Evolutionary conservation across 2,888 invertebrate genomes (phyloP).

Genomic region (Linnaemya tessellans): DNA sequence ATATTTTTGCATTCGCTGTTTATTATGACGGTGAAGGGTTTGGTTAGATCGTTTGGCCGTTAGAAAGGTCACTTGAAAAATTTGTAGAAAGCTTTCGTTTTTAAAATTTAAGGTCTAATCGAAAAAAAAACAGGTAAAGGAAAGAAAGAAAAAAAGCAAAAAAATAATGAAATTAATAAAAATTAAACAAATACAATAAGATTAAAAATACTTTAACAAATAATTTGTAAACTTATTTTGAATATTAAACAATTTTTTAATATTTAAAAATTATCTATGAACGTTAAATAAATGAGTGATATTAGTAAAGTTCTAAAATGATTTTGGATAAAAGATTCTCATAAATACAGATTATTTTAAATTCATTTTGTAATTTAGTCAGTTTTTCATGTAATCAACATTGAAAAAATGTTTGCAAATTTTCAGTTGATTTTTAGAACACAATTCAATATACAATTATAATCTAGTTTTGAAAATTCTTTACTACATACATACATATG

Average conservation of each 20-base stretch:
- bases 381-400: no score
- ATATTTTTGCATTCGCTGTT: conserved; percentile 4
- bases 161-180: conserved; percentile 62
- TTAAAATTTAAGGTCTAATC: conserved; percentile 80
- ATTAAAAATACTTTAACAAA: not conserved
- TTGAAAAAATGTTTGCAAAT: no score
- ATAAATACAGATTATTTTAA: not conserved
- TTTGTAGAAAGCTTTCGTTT: conserved; percentile 17
- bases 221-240: not conserved
- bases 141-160: conserved; percentile 63
- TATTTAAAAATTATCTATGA: not conserved
- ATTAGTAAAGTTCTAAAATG: not conserved
- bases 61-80: not conserved
- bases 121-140: conserved; percentile 73
- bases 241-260: not conserved
- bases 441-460: no score
- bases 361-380: no score
- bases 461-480: no score
- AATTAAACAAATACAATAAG: conserved; percentile 28
- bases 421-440: no score
- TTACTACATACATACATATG: no score
- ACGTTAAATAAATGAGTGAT: not conserved
- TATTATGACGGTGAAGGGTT: not conserved
- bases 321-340: not conserved
- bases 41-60: not conserved